Conservation (phyloP, 2,113 vertebrate species). For the Megaceryle torquata region DNA sequence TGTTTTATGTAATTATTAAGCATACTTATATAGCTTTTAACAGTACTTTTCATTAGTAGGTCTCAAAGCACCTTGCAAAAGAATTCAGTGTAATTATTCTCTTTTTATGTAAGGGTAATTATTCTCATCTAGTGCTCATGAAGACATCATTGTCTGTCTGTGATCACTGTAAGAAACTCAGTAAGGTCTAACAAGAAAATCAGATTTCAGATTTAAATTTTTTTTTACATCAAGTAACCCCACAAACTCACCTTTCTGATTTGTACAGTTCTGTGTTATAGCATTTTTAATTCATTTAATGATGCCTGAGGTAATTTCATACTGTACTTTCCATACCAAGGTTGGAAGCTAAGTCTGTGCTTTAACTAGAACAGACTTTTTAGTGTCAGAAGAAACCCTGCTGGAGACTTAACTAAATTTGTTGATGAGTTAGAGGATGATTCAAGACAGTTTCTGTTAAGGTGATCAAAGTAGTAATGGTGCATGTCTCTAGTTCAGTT, state of each 20-base stretch:
- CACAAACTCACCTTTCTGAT: neutral
- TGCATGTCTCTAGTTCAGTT: neutral
- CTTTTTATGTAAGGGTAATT: conserved; percentile 22
- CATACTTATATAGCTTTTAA: neutral
- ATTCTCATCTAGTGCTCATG: neutral
- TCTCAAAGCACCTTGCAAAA: conserved; percentile 31
- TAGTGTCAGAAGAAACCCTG: neutral
- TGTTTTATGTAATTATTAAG: neutral
- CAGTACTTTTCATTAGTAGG: neutral
- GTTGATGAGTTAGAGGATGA: neutral
- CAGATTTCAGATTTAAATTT: neutral
- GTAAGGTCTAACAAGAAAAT: neutral
- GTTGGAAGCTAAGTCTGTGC: neutral
- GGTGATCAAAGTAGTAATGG: neutral
- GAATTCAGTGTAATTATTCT: conserved; percentile 18
- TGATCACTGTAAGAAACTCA: neutral
- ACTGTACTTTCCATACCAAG: neutral
- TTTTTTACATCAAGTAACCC: neutral
- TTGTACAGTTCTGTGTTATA: neutral
- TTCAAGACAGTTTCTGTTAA: neutral
- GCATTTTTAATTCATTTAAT: neutral
- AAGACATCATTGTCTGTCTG: neutral
- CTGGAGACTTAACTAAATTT: neutral
- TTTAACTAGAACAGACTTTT: neutral
- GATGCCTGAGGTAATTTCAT: neutral